phyloP scores from a whole-genome alignment of 1,140 invertebrate genomes.

The Drosophila busckii region DNA sequence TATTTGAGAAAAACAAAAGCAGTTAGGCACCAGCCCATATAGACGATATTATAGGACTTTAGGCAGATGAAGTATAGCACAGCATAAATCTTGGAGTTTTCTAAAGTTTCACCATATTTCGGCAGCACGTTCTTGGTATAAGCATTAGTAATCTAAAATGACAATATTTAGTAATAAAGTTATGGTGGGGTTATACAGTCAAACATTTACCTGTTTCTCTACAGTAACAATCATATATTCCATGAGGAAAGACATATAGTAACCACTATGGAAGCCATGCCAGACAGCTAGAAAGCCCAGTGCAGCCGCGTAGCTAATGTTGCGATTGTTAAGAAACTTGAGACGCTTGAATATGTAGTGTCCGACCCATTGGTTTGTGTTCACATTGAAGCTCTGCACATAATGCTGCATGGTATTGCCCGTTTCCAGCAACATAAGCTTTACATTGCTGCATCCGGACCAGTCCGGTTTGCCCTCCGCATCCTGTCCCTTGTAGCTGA shows the following conservation, averaged over 20 bases:
- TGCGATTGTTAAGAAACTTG: conserved; percentile 91
- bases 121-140: conserved; percentile 54
- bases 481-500: conserved; percentile 87
- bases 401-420: conserved; percentile 90
- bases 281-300: conserved; percentile 93
- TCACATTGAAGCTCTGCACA: conserved; percentile 94
- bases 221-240: conserved; percentile 93
- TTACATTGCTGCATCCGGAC: conserved; percentile 93
- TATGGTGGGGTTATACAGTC: too few relatives aligned
- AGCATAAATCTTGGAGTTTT: conserved; percentile 79
- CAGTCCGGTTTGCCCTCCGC: conserved; percentile 81
- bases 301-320: conserved; percentile 90
- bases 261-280: conserved; percentile 95
- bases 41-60: conserved; percentile 88
- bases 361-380: conserved; percentile 95
- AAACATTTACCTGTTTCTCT: conserved; percentile 89
- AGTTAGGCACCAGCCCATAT: conserved; percentile 91
- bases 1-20: conserved; percentile 89
- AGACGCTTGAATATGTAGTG: conserved; percentile 96
- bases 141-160: conserved; percentile 53
- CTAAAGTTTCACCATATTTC: conserved; percentile 39
- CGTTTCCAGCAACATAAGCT: conserved; percentile 87
- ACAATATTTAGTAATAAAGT: not conserved
- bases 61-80: conserved; percentile 81
- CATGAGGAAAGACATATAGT: conserved; percentile 94